Conservation (phyloP, 2,888 invertebrate species). For the Spodoptera picta region DNA sequence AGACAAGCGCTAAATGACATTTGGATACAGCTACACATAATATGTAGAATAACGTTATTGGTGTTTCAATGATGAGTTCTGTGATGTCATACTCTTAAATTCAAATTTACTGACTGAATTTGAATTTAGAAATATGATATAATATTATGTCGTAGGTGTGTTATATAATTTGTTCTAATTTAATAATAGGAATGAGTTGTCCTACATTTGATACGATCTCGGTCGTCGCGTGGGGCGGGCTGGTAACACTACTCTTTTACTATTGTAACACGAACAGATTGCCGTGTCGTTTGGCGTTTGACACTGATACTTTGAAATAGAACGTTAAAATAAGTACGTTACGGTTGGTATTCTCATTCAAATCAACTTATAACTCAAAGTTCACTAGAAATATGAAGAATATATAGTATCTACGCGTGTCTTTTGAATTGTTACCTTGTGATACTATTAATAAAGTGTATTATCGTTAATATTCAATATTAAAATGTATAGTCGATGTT, state of each 20-base stretch:
- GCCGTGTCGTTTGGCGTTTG: constrained; percentile 4
- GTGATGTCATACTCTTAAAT: too few relatives aligned
- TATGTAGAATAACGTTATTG: too few relatives aligned
- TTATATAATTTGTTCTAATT: constrained; percentile 33
- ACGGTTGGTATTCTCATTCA: neutral
- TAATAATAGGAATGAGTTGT: constrained; percentile 31
- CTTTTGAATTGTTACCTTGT: too few relatives aligned
- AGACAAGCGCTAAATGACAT: too few relatives aligned
- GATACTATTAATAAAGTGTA: too few relatives aligned
- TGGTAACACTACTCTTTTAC: constrained; percentile 20
- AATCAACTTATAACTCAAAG: too few relatives aligned
- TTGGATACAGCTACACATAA: too few relatives aligned
- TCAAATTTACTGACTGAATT: too few relatives aligned
- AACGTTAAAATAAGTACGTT: neutral
- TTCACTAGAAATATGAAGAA: too few relatives aligned
- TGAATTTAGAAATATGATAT: constrained; percentile 8
- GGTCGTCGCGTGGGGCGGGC: constrained; percentile 28
- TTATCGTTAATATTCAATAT: neutral
- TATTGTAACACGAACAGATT: constrained; percentile 33
- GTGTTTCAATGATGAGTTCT: too few relatives aligned
- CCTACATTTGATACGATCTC: constrained; percentile 21
- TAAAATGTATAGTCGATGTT: neutral
- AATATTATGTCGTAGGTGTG: neutral
- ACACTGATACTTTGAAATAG: constrained; percentile 12
- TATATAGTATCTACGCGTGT: too few relatives aligned